Evolutionary conservation across 2,888 invertebrate genomes (phyloP).

Genomic region (Orthosia incerta): DNA sequence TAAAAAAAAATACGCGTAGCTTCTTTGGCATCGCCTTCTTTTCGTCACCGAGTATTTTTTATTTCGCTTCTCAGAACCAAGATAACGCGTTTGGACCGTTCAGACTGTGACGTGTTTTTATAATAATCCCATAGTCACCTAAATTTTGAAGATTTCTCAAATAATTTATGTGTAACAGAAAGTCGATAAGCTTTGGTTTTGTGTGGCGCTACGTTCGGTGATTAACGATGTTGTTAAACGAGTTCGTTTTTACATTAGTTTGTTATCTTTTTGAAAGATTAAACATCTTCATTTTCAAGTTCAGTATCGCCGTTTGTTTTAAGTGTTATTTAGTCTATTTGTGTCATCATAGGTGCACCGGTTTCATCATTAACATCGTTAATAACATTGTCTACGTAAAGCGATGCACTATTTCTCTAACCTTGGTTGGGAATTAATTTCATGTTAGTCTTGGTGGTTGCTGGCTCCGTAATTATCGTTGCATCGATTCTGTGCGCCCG

Average conservation of each 20-base stretch:
- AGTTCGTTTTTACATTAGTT: slow-evolving; percentile 66
- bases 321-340: slow-evolving; percentile 60
- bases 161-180: slow-evolving; percentile 72
- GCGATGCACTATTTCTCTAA: slow-evolving; percentile 78
- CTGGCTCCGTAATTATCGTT: slow-evolving; percentile 81
- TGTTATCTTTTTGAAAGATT: slow-evolving; percentile 67
- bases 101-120: slow-evolving; percentile 75
- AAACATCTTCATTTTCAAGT: slow-evolving; percentile 62
- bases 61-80: slow-evolving; percentile 77
- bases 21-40: slow-evolving; percentile 67
- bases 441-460: slow-evolving; percentile 71
- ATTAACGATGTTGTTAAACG: slow-evolving; percentile 69
- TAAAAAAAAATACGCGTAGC: slow-evolving; percentile 70
- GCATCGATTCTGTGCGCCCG: slow-evolving; percentile 80
- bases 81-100: slow-evolving; percentile 75
- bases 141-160: slow-evolving; percentile 69
- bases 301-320: slow-evolving; percentile 50
- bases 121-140: slow-evolving; percentile 74
- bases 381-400: slow-evolving; percentile 71
- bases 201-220: slow-evolving; percentile 66
- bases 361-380: slow-evolving; percentile 72
- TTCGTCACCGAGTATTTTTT: slow-evolving; percentile 77
- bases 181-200: slow-evolving; percentile 72
- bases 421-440: slow-evolving; percentile 80
- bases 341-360: slow-evolving; percentile 65